phyloP scores from a whole-genome alignment of 2,888 invertebrate species.

The Erebia aethiops region DNA sequence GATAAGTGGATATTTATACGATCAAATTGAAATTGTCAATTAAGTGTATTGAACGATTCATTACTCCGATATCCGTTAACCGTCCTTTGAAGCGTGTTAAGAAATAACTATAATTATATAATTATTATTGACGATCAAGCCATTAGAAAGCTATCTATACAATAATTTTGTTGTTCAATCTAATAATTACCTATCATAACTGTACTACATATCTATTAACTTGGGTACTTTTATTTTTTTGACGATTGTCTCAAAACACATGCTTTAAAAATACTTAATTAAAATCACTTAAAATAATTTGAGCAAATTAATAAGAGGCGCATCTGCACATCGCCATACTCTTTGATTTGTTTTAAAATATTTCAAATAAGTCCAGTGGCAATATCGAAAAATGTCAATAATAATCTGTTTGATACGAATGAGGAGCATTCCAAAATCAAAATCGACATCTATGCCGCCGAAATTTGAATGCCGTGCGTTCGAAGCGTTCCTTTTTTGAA shows the following conservation, averaged over 20 bases:
- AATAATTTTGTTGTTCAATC: background rate
- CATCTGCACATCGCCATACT: conserved; percentile 5
- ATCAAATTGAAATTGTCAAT: conserved; percentile 59
- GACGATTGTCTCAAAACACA: background rate
- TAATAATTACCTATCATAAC: background rate
- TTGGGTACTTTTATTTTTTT: background rate
- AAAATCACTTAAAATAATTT: background rate
- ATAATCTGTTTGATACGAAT: conserved; percentile 36
- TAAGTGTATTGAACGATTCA: conserved; percentile 45
- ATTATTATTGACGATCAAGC: conserved; percentile 13
- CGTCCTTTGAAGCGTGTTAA: conserved; percentile 25
- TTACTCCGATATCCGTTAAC: conserved; percentile 41
- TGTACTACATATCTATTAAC: background rate
- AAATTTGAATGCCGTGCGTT: conserved; percentile 47
- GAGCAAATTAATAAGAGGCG: background rate
- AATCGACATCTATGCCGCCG: conserved; percentile 50
- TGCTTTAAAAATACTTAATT: background rate
- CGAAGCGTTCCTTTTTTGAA: conserved; percentile 59
- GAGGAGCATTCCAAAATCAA: conserved; percentile 49
- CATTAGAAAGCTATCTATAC: conserved; percentile 5
- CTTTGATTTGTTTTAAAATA: conserved; percentile 1
- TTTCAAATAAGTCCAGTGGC: conserved; percentile 17
- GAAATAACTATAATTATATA: conserved; percentile 6
- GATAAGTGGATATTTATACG: conserved; percentile 58
- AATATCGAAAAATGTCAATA: conserved; percentile 35